Conservation (phyloP, 2,888 invertebrate species). For the Megalurothrips usitatus region DNA sequence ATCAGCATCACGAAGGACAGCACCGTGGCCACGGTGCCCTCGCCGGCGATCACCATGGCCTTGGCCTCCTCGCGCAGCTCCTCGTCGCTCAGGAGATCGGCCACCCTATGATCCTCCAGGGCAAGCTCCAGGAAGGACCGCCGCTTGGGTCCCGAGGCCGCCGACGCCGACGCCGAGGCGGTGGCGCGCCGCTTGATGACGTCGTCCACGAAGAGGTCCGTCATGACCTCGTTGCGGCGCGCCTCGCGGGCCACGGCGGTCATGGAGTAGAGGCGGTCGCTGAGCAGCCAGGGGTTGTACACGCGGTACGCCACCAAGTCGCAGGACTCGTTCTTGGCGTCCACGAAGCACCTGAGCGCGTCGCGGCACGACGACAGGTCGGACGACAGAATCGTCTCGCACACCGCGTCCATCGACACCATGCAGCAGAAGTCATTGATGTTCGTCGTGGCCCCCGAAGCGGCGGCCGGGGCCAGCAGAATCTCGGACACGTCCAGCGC, state of each 20-base stretch:
- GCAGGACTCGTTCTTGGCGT: not conserved
- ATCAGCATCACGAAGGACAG: not conserved
- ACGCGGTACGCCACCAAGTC: not conserved
- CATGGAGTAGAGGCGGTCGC: not conserved
- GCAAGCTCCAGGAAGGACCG: conserved; percentile 7
- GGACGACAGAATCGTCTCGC: not conserved
- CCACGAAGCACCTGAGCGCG: conserved; percentile 4
- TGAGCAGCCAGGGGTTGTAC: conserved; percentile 2
- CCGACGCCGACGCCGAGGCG: not conserved
- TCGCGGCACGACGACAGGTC: not conserved
- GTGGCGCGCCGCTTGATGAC: not conserved
- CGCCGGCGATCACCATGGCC: conserved; percentile 15
- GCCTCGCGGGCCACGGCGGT: not conserved
- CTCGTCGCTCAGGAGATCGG: not conserved
- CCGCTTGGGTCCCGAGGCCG: not conserved
- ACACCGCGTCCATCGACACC: conserved; percentile 10
- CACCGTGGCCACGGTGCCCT: not conserved
- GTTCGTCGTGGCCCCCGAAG: not conserved
- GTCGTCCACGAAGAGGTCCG: conserved; percentile 9
- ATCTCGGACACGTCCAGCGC: not conserved
- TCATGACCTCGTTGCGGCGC: not conserved
- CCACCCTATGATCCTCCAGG: not conserved
- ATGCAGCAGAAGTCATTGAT: not conserved
- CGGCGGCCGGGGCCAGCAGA: not conserved
- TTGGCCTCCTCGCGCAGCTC: conserved; percentile 21